phyloP scores from a whole-genome alignment of 2,888 invertebrate genomes.

The Orthosia gothica region DNA sequence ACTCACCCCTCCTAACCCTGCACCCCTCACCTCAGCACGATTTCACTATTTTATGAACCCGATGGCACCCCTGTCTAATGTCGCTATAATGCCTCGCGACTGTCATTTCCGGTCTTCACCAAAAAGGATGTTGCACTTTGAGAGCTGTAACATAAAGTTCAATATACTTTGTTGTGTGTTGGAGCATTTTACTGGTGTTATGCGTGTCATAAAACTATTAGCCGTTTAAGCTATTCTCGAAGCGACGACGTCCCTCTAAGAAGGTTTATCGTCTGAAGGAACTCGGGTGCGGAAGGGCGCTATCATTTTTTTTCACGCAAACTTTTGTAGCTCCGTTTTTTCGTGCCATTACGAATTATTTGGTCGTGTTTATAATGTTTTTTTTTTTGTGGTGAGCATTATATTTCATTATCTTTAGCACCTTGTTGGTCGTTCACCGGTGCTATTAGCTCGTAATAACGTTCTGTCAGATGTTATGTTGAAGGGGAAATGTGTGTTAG shows the following conservation, averaged over 20 bases:
- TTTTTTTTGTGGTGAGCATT: constrained; percentile 82
- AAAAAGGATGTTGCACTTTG: constrained; percentile 74
- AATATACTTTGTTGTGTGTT: constrained; percentile 68
- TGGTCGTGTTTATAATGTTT: constrained; percentile 80
- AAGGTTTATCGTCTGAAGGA: constrained; percentile 80
- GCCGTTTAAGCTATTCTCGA: constrained; percentile 90
- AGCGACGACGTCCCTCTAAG: constrained; percentile 84
- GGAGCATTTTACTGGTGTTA: constrained; percentile 80
- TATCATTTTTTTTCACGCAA: constrained; percentile 80
- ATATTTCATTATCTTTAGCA: constrained; percentile 89
- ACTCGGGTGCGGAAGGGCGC: constrained; percentile 85
- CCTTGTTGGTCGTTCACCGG: constrained; percentile 81
- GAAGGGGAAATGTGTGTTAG: constrained; percentile 54
- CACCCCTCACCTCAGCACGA: constrained; percentile 76
- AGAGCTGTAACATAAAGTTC: constrained; percentile 71
- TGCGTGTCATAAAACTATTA: constrained; percentile 92
- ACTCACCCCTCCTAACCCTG: constrained; percentile 68
- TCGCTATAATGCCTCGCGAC: constrained; percentile 86
- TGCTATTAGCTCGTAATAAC: constrained; percentile 64
- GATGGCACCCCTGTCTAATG: constrained; percentile 87
- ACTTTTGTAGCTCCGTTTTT: constrained; percentile 83
- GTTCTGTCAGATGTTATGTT: constrained; percentile 63
- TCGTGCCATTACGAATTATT: constrained; percentile 87
- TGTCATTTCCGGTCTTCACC: constrained; percentile 82
- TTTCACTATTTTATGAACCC: constrained; percentile 85